phyloP scores from a whole-genome alignment of 2,797 vertebrate species.

The Sebastes itinus region DNA sequence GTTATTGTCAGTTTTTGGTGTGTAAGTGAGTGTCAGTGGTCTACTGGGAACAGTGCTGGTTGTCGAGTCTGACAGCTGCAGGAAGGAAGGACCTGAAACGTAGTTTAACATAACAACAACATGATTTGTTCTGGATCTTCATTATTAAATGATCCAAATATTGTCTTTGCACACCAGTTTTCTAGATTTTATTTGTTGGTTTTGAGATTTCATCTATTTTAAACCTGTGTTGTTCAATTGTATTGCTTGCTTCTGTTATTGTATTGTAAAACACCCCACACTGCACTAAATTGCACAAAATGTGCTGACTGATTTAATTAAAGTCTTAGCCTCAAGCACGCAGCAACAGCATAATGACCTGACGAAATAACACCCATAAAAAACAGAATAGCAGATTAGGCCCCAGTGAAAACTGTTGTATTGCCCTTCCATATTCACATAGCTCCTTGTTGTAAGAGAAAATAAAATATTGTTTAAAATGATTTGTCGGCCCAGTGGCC shows the following conservation, averaged over 20 bases:
- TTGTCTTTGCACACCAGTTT: not conserved
- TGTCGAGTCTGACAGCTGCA: too few species aligned
- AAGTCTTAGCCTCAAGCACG: not conserved
- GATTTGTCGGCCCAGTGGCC: constrained; percentile 67
- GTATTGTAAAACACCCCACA: not conserved
- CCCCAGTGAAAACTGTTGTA: rapidly evolving
- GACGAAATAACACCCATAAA: not conserved
- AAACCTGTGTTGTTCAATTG: not conserved
- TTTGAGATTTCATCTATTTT: not conserved
- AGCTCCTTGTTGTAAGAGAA: not conserved
- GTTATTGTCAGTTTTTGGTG: too few species aligned
- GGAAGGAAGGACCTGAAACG: too few species aligned
- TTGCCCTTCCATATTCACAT: too few species aligned
- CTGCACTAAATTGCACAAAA: not conserved
- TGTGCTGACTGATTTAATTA: not conserved
- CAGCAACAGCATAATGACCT: not conserved
- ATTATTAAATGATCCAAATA: not conserved
- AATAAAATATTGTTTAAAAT: too few species aligned
- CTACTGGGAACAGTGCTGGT: too few species aligned
- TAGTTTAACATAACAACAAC: too few species aligned
- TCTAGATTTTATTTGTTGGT: not conserved
- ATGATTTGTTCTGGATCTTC: not conserved
- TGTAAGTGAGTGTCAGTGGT: too few species aligned
- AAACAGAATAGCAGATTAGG: not conserved
- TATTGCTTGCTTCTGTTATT: not conserved